Evolutionary conservation across 2,888 invertebrate genomes (phyloP).

Genomic region (Lithophane semibrunnea): DNA sequence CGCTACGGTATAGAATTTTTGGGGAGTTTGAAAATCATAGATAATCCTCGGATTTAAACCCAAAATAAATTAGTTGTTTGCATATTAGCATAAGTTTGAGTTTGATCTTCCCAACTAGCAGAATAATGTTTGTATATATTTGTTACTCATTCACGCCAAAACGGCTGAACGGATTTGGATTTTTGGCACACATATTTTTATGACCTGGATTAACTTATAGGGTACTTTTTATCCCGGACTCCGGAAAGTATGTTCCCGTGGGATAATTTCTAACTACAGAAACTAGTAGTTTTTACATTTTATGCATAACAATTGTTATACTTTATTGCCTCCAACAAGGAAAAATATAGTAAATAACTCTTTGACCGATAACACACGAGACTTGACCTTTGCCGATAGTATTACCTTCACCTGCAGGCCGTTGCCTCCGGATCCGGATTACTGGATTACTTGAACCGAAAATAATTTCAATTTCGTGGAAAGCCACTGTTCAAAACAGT

Average conservation of each 20-base stretch:
- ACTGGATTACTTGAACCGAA: constrained; percentile 19
- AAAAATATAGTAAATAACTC: constrained; percentile 29
- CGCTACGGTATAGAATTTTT: constrained; percentile 3
- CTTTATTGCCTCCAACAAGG: constrained; percentile 23
- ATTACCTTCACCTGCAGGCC: constrained; percentile 41
- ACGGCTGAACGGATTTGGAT: neutral
- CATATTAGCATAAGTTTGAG: neutral
- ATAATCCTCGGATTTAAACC: constrained; percentile 16
- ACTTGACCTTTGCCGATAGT: constrained; percentile 28
- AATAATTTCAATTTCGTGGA: constrained; percentile 37
- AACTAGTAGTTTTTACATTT: neutral
- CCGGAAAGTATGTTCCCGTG: neutral
- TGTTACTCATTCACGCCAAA: neutral
- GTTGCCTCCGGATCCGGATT: constrained; percentile 30
- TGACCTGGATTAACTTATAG: neutral
- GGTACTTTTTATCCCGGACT: no score
- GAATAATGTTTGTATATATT: neutral
- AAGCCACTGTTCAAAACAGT: constrained; percentile 26
- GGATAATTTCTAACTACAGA: neutral
- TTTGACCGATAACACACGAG: constrained; percentile 46
- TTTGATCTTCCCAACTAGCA: neutral
- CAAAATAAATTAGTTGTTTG: constrained; percentile 28
- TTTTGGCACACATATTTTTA: neutral
- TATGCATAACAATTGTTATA: neutral
- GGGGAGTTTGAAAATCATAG: constrained; percentile 24